These are phyloP conservation scores for Scolopax mira DNA, from an alignment of 2,113 vertebrate genomes.

Conservation along the genomic window DNA sequence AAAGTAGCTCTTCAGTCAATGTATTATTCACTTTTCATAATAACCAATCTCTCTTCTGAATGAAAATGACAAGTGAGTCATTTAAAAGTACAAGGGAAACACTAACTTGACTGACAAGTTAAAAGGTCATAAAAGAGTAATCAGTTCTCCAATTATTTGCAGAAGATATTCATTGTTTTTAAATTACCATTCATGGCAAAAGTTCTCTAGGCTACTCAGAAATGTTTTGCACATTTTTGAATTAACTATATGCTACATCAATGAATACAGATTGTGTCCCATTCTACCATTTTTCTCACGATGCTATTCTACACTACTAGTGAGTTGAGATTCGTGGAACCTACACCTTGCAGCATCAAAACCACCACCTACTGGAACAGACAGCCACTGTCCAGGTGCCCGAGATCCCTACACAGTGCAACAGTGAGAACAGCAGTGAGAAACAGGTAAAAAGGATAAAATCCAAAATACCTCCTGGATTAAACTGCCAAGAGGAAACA, in stretches of 20 bases:
- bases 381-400: background rate
- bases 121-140: background rate
- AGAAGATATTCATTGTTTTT: background rate
- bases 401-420: background rate
- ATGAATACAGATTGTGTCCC: background rate
- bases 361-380: background rate
- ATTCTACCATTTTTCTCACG: background rate
- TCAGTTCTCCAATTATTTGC: background rate
- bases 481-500: background rate
- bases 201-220: background rate
- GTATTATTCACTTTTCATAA: background rate
- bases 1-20: background rate
- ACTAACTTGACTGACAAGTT: background rate
- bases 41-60: background rate
- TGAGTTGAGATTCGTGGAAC: background rate
- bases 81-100: background rate
- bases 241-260: fast-evolving
- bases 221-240: background rate
- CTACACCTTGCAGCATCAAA: background rate
- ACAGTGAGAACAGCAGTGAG: background rate
- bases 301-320: background rate
- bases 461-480: background rate
- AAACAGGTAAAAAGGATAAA: background rate
- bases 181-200: background rate
- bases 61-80: background rate